These are phyloP conservation scores for Chroicocephalus ridibundus DNA, from an alignment of 2,113 vertebrate species.

Conservation along the genomic window DNA sequence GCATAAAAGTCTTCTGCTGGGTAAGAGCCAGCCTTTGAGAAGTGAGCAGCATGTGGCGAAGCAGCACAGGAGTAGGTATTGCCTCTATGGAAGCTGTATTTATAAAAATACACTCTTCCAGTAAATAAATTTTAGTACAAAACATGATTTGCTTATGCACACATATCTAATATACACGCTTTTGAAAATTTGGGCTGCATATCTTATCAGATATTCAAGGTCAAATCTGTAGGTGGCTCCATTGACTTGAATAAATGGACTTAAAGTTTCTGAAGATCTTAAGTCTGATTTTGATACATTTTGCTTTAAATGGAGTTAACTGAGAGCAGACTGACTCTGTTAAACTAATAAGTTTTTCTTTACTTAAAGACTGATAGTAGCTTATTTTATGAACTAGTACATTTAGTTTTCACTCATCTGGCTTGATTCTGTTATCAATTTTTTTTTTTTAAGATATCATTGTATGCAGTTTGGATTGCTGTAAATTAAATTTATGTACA, in stretches of 20 bases:
- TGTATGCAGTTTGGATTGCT: not conserved
- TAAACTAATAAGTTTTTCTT: not conserved
- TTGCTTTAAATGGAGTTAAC: not conserved
- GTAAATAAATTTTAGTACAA: not conserved
- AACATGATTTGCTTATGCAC: not conserved
- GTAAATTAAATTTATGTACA: not conserved
- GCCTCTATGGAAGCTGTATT: not conserved
- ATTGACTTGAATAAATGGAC: not conserved
- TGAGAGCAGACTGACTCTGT: not conserved
- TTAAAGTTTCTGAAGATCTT: not conserved
- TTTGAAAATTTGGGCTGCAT: not conserved
- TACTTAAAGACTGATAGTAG: not conserved
- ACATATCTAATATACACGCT: not conserved
- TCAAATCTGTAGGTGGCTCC: conserved; percentile 41
- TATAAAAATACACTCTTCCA: not conserved
- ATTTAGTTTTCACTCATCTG: not conserved
- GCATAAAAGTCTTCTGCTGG: not conserved
- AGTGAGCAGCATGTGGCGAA: not conserved
- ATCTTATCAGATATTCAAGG: not conserved
- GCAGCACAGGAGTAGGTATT: not conserved
- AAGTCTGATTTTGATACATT: not conserved
- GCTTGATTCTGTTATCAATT: not conserved
- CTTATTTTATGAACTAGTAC: not conserved
- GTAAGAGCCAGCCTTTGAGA: not conserved
- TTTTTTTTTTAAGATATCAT: conserved; percentile 8